Evolutionary conservation across 2,113 vertebrate genomes (phyloP).

Genomic region (Cavia porcellus): DNA sequence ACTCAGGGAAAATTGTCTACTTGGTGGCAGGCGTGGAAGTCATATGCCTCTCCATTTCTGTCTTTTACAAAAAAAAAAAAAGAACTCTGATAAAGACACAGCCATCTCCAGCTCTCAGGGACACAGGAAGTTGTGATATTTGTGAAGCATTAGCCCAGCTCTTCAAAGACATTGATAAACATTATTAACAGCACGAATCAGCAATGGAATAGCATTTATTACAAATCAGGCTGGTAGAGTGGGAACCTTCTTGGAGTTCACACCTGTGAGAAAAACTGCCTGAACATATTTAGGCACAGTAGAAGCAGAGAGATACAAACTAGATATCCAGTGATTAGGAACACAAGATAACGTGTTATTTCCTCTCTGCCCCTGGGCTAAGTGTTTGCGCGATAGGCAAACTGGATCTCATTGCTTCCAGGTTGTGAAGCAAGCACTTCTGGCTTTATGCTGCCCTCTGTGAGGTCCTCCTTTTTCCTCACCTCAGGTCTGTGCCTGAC

Average conservation of each 20-base stretch:
- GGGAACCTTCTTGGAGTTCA: background rate
- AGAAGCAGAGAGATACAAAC: background rate
- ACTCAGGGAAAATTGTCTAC: background rate
- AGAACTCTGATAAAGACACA: background rate
- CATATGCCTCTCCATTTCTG: background rate
- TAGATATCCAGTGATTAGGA: background rate
- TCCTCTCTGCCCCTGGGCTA: background rate
- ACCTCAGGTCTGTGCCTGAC: too few relatives aligned
- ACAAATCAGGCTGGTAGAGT: too few relatives aligned
- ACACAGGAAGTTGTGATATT: background rate
- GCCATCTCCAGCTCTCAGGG: background rate
- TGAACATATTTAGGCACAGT: background rate
- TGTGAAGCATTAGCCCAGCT: background rate
- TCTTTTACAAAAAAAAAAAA: background rate
- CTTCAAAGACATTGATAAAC: background rate
- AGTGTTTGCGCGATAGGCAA: background rate
- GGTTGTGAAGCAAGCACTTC: background rate
- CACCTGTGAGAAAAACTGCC: accelerated
- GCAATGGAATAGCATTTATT: background rate
- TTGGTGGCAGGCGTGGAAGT: background rate
- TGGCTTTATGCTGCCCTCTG: background rate
- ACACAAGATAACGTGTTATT: accelerated
- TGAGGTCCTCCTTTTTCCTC: background rate
- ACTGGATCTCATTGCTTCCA: background rate
- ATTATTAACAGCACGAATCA: background rate